Evolutionary conservation across 2,113 vertebrate genomes (phyloP).

Genomic region (Callipepla californica): DNA sequence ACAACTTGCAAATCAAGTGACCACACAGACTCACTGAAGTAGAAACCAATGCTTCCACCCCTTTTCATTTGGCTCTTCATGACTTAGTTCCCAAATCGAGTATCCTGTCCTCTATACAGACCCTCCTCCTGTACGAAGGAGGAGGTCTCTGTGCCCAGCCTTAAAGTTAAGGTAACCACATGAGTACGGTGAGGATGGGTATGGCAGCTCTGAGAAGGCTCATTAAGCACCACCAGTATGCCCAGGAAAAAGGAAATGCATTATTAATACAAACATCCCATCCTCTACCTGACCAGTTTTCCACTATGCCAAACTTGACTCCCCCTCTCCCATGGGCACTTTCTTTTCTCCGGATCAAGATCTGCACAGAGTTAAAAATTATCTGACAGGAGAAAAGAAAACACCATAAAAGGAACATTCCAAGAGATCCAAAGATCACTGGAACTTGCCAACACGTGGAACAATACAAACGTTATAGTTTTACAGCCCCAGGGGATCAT

Average conservation of each 20-base stretch:
- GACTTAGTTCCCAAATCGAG: neutral
- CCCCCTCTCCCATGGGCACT: neutral
- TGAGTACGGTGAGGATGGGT: neutral
- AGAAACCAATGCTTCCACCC: neutral
- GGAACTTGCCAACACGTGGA: neutral
- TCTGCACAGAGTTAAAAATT: neutral
- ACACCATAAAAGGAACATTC: neutral
- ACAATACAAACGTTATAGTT: neutral
- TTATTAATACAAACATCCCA: neutral
- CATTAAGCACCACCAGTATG: neutral
- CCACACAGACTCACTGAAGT: neutral
- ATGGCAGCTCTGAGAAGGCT: neutral
- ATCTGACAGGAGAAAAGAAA: neutral
- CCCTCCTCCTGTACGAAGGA: neutral
- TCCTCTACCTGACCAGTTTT: neutral
- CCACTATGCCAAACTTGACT: neutral
- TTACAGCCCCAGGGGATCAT: neutral
- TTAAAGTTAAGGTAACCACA: neutral
- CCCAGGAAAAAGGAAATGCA: neutral
- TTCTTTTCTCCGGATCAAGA: neutral
- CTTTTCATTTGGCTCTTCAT: neutral
- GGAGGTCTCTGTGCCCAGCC: neutral
- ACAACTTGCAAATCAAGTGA: neutral
- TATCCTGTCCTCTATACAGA: neutral
- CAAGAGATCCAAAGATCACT: slow-evolving; percentile 9